Conservation (phyloP, 2,888 invertebrate genomes). For the Drosophila lutescens region DNA sequence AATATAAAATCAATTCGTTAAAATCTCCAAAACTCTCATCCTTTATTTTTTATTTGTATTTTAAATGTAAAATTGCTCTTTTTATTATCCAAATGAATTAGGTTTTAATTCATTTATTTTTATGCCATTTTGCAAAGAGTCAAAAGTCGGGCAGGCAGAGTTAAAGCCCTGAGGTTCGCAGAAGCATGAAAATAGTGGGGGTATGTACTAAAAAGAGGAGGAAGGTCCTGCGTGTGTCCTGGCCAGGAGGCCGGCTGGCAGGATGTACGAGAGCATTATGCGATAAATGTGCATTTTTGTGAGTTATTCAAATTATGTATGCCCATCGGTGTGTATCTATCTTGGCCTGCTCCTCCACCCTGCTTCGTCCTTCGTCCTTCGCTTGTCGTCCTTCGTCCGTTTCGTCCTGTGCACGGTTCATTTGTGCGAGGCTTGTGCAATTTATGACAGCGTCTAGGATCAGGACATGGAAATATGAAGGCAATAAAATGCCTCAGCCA, state of each 20-base stretch:
- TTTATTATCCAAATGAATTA: too few species aligned
- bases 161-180: neutral
- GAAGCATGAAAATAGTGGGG: neutral
- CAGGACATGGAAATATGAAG: constrained; percentile 52
- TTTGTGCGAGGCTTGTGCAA: constrained; percentile 45
- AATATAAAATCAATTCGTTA: too few species aligned
- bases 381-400: neutral
- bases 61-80: too few species aligned
- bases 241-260: constrained; percentile 12
- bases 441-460: constrained; percentile 48
- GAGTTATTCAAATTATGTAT: constrained; percentile 57
- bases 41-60: too few species aligned
- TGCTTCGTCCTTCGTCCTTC: constrained; percentile 5
- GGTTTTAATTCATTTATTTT: neutral
- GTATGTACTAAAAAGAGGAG: neutral
- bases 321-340: constrained; percentile 24
- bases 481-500: constrained; percentile 42
- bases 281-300: constrained; percentile 62
- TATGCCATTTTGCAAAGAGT: neutral
- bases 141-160: neutral
- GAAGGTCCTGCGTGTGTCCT: constrained; percentile 21
- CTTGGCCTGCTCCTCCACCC: neutral
- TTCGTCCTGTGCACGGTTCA: constrained; percentile 32
- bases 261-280: constrained; percentile 58
- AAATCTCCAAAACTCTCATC: too few species aligned